Base-by-base conservation (phyloP, 2,888 invertebrate genomes). In the Scaptomyza parva region DNA sequence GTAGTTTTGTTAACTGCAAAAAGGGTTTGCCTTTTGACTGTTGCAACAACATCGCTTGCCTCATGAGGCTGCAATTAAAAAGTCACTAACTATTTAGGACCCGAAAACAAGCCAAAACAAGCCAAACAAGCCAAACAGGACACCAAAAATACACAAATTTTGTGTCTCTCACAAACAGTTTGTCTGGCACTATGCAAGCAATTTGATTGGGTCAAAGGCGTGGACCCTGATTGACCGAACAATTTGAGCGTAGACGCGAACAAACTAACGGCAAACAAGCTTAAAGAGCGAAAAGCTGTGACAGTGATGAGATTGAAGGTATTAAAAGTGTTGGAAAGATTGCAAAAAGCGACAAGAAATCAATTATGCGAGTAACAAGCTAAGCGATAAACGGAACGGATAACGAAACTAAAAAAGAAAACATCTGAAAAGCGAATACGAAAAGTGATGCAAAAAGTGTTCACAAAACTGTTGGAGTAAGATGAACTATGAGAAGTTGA, bases 1-100 rank as follows among this genome's bases (percentile, higher is more conserved):
- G 48, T 39, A 48, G 48, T 57, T 48, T 11, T 39, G 18, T 17
- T 30, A 40, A 37, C 62, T 33, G 47, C 35, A 64, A 62, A 60
- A 14, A 8, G 45, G 51, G 6, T 6, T 41, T 52, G 26, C 26
- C 33, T n/a, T 39, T 45, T 18, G 50, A 54, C 63, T 53, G n/a
- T n/a, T n/a, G 54, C 44, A 75, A 54, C 52, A 35, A n/a, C n/a
- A n/a, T n/a, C 51, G 64, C 63, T 70, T 61, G 64, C 63, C 63
- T 70, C 59, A 61, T 61, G 60, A 44, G 58, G 35, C 61, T 61
- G 79, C 70, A 79, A 79, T 79, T 79, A 79, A 61, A 79, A 78
- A 76, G 70, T 73, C 74, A 47, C 18, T 22, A 70, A 59, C 70
- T 59, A 70, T 55, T 63, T 70, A 59, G 48, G n/a, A n/a, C n/a